Conservation (phyloP, 2,797 vertebrate genomes). For the Enteromius argenteus region DNA sequence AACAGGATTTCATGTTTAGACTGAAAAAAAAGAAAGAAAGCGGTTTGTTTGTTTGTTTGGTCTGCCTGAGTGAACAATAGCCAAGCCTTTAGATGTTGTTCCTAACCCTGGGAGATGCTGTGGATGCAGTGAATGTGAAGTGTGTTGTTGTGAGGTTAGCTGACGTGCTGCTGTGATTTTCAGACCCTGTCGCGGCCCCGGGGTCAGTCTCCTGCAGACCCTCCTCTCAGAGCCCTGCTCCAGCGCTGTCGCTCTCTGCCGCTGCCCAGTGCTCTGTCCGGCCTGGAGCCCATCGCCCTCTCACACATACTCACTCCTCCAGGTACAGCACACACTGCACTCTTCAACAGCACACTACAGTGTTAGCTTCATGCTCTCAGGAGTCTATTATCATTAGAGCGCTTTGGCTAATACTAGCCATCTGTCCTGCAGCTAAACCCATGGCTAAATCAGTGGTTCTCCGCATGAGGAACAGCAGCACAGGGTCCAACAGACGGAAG, state of each 20-base stretch:
- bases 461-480: slow-evolving; percentile 73
- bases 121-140: not conserved
- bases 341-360: not conserved
- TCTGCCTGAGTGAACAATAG: not conserved
- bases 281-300: slow-evolving; percentile 77
- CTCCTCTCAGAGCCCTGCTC: slow-evolving; percentile 83
- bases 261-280: slow-evolving; percentile 81
- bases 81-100: slow-evolving; percentile 59
- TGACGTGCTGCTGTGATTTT: slow-evolving; percentile 74
- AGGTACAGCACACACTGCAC: slow-evolving; percentile 66
- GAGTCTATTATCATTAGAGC: not conserved
- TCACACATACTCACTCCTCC: slow-evolving; percentile 73
- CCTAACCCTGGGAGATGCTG: slow-evolving; percentile 25
- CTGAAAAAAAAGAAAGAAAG: not conserved
- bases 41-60: not conserved
- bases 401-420: not conserved
- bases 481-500: slow-evolving; percentile 80
- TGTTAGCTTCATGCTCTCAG: not conserved
- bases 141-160: slow-evolving; percentile 52
- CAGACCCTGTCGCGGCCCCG: slow-evolving; percentile 82
- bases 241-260: slow-evolving; percentile 87
- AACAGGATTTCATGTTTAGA: not conserved
- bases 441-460: slow-evolving; percentile 77
- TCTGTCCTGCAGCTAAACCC: slow-evolving; percentile 73
- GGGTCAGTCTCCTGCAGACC: slow-evolving; percentile 80